Evolutionary conservation across 2,797 vertebrate species (phyloP).

Genomic region (Lindbergichthys nudifrons): DNA sequence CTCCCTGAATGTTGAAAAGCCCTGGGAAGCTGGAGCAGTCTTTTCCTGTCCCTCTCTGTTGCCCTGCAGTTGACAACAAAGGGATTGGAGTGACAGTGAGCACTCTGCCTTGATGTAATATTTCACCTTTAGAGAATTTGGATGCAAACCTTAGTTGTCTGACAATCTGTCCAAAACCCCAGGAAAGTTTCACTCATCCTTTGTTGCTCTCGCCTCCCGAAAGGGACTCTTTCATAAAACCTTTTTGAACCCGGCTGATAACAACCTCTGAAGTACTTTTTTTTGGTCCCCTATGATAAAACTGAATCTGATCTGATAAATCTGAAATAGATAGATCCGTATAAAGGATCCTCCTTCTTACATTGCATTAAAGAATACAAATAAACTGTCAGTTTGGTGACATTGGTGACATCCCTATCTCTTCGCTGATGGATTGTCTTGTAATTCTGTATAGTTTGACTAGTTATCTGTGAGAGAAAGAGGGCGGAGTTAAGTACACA

Average conservation of each 20-base stretch:
- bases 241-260: slow-evolving; percentile 25
- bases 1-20: slow-evolving; percentile 34
- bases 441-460: slow-evolving; percentile 7
- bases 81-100: slow-evolving; percentile 39
- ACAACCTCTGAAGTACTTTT: neutral
- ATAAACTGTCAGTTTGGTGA: slow-evolving; percentile 8
- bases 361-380: neutral
- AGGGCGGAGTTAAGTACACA: neutral
- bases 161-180: slow-evolving; percentile 17
- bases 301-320: neutral
- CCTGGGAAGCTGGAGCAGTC: slow-evolving; percentile 9
- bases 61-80: slow-evolving; percentile 29
- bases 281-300: slow-evolving; percentile 9
- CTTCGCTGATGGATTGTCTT: slow-evolving; percentile 9
- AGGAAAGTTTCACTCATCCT: slow-evolving; percentile 34
- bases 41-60: slow-evolving; percentile 9
- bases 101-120: slow-evolving; percentile 18
- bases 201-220: neutral
- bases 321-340: neutral
- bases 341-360: slow-evolving; percentile 19
- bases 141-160: slow-evolving; percentile 45
- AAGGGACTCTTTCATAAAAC: slow-evolving; percentile 15
- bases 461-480: neutral
- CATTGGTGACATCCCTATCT: neutral
- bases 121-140: slow-evolving; percentile 50